These are phyloP conservation scores for Lasioglossum lativentre DNA, from an alignment of 2,888 invertebrate species.

Conservation along the genomic window DNA sequence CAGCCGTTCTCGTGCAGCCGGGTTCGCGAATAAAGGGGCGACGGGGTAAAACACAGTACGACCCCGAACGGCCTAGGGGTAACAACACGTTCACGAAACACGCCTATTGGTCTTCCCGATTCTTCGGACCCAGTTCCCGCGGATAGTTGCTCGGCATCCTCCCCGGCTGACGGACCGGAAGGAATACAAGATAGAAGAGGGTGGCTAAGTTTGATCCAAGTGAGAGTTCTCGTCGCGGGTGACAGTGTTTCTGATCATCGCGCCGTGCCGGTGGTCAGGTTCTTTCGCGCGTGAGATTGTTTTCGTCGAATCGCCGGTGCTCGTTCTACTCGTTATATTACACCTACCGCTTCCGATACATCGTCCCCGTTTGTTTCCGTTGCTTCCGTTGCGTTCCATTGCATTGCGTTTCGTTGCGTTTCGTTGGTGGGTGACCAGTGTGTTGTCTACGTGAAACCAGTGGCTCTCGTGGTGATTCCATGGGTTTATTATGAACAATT, in stretches of 20 bases:
- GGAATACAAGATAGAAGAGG: not conserved
- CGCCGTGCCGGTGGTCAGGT: not conserved
- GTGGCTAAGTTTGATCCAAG: not conserved
- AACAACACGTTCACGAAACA: conserved; percentile 60
- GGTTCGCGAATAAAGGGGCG: conserved; percentile 72
- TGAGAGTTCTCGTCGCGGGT: conserved; percentile 33
- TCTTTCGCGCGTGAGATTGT: conserved; percentile 22
- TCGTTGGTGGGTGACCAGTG: conserved; percentile 46
- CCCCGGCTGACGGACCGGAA: not conserved
- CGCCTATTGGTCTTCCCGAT: conserved; percentile 14
- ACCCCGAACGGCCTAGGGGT: conserved; percentile 79
- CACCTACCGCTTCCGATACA: conserved; percentile 11
- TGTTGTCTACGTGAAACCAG: conserved; percentile 23
- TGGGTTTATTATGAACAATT: conserved; percentile 71
- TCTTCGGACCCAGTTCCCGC: conserved; percentile 49
- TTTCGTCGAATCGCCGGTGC: not conserved
- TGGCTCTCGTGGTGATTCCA: conserved; percentile 38
- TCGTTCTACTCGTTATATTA: conserved; percentile 26
- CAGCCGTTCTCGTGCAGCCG: conserved; percentile 66
- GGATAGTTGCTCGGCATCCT: conserved; percentile 31
- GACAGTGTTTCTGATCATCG: conserved; percentile 14
- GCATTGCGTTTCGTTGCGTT: conserved; percentile 1
- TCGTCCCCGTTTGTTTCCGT: conserved; percentile 18
- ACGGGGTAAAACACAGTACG: conserved; percentile 80
- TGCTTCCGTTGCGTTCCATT: conserved; percentile 5